These are phyloP conservation scores for Zosterops hypoxanthus DNA, from an alignment of 2,113 vertebrate genomes.

Conservation along the genomic window DNA sequence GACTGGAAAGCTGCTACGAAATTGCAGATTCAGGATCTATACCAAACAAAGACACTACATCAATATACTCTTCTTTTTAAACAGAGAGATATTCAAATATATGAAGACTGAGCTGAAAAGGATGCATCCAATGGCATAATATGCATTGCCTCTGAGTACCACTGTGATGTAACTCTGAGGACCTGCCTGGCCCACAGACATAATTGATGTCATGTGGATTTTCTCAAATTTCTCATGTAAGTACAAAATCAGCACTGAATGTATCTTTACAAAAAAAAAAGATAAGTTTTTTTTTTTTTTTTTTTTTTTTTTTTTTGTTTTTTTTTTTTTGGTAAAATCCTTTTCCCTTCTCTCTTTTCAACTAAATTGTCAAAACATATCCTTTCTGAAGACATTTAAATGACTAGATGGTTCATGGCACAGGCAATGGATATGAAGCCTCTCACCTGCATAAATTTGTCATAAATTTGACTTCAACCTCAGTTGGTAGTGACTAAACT, in stretches of 20 bases:
- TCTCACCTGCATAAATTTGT: neutral
- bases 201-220: neutral
- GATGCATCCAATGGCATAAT: neutral
- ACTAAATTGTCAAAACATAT: neutral
- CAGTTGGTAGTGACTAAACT: neutral
- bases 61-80: neutral
- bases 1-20: conserved; percentile 54
- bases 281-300: too few species aligned
- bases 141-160: neutral
- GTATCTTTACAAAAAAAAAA: neutral
- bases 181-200: neutral
- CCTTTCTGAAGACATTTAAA: neutral
- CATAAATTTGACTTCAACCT: neutral
- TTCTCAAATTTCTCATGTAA: neutral
- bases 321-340: neutral
- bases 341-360: neutral
- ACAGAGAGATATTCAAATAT: neutral
- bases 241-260: neutral
- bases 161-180: neutral
- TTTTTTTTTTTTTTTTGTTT: too few species aligned
- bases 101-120: neutral
- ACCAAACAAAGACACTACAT: conserved; percentile 50
- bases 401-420: neutral
- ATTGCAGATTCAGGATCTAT: conserved; percentile 66
- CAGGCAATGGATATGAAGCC: neutral